Evolutionary conservation across 2,113 vertebrate species (phyloP).

Genomic region (Phyllostomus hastatus): DNA sequence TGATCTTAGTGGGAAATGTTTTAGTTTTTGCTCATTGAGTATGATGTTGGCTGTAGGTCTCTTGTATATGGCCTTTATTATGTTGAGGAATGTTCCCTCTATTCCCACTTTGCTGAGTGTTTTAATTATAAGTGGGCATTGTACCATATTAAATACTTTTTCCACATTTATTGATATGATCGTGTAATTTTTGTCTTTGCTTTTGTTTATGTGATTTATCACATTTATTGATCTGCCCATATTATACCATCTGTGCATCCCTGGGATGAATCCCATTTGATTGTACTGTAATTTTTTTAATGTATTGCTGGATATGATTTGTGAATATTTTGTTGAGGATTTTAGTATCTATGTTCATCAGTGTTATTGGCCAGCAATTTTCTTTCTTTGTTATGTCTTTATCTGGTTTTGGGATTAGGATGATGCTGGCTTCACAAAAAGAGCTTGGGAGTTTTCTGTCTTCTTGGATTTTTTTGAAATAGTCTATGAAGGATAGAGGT

Average conservation of each 20-base stretch:
- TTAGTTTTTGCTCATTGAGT: too few relatives aligned
- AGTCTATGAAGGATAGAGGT: too few relatives aligned
- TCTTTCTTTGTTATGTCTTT: neutral
- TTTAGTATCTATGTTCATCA: too few relatives aligned
- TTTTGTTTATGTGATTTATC: neutral
- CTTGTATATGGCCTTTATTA: neutral
- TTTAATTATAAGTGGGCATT: neutral
- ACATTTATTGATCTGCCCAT: neutral
- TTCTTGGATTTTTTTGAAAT: too few relatives aligned
- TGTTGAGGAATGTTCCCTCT: neutral
- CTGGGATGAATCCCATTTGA: too few relatives aligned
- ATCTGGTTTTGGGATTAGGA: neutral
- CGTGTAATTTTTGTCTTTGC: neutral
- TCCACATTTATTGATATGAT: neutral
- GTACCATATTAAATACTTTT: neutral
- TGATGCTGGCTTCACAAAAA: neutral
- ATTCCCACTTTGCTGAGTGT: neutral
- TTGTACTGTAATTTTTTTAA: too few relatives aligned
- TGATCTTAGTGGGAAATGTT: too few relatives aligned
- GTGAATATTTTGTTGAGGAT: too few relatives aligned
- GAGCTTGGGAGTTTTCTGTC: too few relatives aligned
- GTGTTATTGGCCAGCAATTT: neutral
- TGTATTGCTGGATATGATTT: too few relatives aligned
- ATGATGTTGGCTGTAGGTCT: too few relatives aligned
- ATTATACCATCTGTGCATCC: neutral